Evolutionary conservation across 2,888 invertebrate genomes (phyloP).

Genomic region (Eugnorisma glareosa): DNA sequence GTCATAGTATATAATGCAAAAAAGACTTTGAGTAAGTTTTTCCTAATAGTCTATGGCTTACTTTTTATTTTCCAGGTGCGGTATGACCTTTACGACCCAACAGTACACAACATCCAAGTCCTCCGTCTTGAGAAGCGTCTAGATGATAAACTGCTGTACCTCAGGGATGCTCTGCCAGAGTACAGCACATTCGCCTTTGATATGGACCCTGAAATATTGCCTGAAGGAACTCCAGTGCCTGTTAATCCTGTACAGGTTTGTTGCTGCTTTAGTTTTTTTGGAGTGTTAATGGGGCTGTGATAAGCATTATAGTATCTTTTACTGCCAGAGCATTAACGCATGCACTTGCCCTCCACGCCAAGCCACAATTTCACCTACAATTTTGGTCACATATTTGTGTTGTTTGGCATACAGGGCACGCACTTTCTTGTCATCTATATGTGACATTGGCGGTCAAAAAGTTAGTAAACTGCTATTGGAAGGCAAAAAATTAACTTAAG

Average conservation of each 20-base stretch:
- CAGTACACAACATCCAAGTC: constrained; percentile 96
- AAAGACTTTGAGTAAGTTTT: no score
- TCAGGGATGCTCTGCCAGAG: constrained; percentile 97
- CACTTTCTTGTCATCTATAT: no score
- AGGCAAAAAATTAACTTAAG: neutral
- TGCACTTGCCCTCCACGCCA: no score
- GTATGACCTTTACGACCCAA: constrained; percentile 98
- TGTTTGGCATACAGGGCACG: no score
- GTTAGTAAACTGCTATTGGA: no score
- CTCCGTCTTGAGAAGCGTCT: constrained; percentile 97
- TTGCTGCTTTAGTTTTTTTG: neutral
- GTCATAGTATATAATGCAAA: no score
- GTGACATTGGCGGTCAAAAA: no score
- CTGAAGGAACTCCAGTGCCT: constrained; percentile 94
- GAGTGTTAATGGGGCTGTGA: neutral
- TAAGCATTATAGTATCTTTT: no score
- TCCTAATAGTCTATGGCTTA: neutral
- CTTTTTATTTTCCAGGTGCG: constrained; percentile 87
- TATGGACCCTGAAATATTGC: constrained; percentile 95
- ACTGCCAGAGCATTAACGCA: no score
- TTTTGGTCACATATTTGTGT: no score
- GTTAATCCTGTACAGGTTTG: constrained; percentile 93
- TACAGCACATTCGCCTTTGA: constrained; percentile 98
- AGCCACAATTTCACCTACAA: no score
- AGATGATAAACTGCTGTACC: constrained; percentile 96